Conservation (phyloP, 1,140 invertebrate genomes). For the Geopemphigus sp. region DNA sequence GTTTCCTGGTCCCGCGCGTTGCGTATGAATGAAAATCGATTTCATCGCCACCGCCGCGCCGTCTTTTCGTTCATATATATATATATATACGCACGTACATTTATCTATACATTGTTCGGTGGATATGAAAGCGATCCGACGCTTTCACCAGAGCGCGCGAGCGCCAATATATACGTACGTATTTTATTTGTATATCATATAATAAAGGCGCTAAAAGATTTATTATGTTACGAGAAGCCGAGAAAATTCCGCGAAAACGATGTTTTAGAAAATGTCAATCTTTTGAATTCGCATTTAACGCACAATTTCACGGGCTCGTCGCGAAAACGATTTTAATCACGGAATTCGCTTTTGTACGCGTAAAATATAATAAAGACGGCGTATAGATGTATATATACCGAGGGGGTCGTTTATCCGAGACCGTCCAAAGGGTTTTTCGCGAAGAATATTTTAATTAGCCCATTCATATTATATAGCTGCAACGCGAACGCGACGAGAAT, state of each 20-base stretch:
- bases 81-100: too few species aligned
- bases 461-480: background rate
- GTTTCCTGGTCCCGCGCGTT: too few species aligned
- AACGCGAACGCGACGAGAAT: too few species aligned
- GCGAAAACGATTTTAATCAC: background rate
- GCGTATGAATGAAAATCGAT: too few species aligned
- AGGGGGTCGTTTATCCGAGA: too few species aligned
- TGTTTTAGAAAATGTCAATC: background rate
- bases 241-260: background rate
- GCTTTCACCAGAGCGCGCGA: too few species aligned
- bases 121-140: too few species aligned
- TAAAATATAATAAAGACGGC: background rate
- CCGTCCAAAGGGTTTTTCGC: background rate
- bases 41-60: too few species aligned
- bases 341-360: background rate
- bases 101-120: background rate
- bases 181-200: too few species aligned
- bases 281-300: background rate
- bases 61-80: too few species aligned
- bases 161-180: too few species aligned
- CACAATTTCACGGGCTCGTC: conserved; percentile 4
- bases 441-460: background rate
- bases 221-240: background rate
- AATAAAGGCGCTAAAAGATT: background rate
- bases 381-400: too few species aligned